Percentiles rank a stretch among this genome's conserved stretches.
Conservation (phyloP, 1,140 invertebrate genomes). For the Magallana angulata region DNA sequence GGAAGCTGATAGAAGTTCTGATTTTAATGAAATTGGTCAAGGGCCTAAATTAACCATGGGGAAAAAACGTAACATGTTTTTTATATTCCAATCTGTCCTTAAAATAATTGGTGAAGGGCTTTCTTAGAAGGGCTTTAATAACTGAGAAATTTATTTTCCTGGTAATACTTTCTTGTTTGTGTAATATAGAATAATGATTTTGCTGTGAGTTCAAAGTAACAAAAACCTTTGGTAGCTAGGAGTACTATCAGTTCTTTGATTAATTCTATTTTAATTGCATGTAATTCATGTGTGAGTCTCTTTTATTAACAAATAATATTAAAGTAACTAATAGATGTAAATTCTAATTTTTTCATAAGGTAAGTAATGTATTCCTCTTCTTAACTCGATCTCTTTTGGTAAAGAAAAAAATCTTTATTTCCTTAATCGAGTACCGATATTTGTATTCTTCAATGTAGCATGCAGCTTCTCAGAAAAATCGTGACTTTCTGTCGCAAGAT, state of each 20-base stretch:
- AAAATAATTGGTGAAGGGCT: not conserved
- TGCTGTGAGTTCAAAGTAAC: not conserved
- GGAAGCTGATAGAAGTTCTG: no score
- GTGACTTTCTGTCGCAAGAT: not conserved
- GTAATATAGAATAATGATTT: not conserved
- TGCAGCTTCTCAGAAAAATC: constrained; percentile 3
- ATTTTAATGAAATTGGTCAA: no score
- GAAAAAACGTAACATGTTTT: no score
- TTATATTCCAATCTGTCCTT: no score
- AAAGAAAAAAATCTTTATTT: no score
- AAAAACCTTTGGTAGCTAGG: not conserved
- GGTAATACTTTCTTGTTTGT: not conserved
- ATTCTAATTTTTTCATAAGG: no score
- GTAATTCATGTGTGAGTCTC: not conserved
- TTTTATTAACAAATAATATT: not conserved
- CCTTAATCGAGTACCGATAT: no score
- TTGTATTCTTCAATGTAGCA: not conserved
- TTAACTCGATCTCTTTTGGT: no score
- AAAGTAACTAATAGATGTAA: not conserved
- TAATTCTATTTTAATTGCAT: not conserved
- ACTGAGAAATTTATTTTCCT: not conserved
- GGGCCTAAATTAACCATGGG: no score
- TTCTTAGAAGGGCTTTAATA: not conserved
- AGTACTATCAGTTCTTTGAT: constrained; percentile 26
- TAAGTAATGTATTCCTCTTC: no score